phyloP scores from a whole-genome alignment of 2,797 vertebrate species.

The Notolepis coatsorum region DNA sequence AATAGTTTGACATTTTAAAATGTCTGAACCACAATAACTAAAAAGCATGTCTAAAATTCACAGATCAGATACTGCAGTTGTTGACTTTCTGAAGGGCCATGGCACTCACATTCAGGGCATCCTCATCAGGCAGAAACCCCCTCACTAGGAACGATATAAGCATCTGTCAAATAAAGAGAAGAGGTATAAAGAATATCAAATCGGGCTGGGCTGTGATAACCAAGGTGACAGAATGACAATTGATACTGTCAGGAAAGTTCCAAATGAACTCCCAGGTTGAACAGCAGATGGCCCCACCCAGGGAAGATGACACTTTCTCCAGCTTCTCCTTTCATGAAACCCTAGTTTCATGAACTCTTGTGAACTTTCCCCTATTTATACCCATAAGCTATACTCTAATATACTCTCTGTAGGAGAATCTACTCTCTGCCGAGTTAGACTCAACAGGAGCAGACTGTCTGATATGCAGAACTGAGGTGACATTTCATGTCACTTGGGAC shows the following conservation, averaged over 20 bases:
- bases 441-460: too few species aligned
- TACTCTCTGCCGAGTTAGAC: too few species aligned
- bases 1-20: slow-evolving; percentile 52
- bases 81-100: slow-evolving; percentile 57
- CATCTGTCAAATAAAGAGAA: slow-evolving; percentile 55
- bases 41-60: slow-evolving; percentile 21
- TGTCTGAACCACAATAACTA: slow-evolving; percentile 29
- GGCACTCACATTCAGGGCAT: slow-evolving; percentile 45
- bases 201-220: not conserved
- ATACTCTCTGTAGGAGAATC: too few species aligned
- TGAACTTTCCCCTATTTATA: too few species aligned
- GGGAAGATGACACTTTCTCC: too few species aligned
- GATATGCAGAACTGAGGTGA: too few species aligned
- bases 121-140: slow-evolving; percentile 72
- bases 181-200: not conserved
- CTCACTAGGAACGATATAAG: slow-evolving; percentile 74
- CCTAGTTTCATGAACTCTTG: too few species aligned
- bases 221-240: not conserved
- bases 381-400: too few species aligned
- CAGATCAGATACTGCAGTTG: slow-evolving; percentile 43
- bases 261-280: too few species aligned
- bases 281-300: too few species aligned
- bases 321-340: too few species aligned
- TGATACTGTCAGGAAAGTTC: not conserved
- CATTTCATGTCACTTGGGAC: too few species aligned